Evolutionary conservation across 1,140 invertebrate genomes (phyloP).

Genomic region (Drosophila navojoa): DNA sequence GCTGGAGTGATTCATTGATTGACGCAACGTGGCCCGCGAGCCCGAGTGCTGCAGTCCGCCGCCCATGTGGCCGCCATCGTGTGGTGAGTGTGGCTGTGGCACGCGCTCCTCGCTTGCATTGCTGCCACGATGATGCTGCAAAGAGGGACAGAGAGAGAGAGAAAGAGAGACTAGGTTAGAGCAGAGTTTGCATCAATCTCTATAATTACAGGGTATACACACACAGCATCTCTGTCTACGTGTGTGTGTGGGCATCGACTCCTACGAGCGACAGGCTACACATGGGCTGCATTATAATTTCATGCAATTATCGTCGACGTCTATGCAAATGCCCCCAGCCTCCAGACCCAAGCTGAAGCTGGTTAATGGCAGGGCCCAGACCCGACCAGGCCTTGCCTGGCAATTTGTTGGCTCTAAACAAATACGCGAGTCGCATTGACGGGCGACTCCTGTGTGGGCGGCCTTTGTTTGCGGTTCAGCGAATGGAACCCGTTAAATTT

Average conservation of each 20-base stretch:
- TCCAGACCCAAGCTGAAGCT: slow-evolving; percentile 6
- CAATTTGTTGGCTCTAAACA: slow-evolving; percentile 59
- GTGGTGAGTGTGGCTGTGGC: slow-evolving; percentile 77
- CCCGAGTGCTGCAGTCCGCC: slow-evolving; percentile 71
- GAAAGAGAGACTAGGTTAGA: neutral
- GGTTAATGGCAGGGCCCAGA: slow-evolving; percentile 32
- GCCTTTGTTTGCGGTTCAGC: slow-evolving; percentile 30
- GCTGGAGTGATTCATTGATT: slow-evolving; percentile 80
- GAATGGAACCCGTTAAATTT: slow-evolving; percentile 45
- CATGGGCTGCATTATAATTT: slow-evolving; percentile 77
- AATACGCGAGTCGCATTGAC: slow-evolving; percentile 39
- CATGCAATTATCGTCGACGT: slow-evolving; percentile 75
- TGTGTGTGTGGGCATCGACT: neutral
- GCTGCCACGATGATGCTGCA: slow-evolving; percentile 74
- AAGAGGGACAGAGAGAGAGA: neutral
- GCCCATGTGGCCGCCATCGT: slow-evolving; percentile 55
- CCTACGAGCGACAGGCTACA: slow-evolving; percentile 51
- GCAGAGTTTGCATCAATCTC: slow-evolving; percentile 11
- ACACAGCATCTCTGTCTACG: neutral
- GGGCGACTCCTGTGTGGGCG: slow-evolving; percentile 40
- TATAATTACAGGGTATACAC: slow-evolving; percentile 13
- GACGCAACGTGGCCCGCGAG: slow-evolving; percentile 73
- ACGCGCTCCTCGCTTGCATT: slow-evolving; percentile 80
- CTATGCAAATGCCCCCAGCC: slow-evolving; percentile 55
- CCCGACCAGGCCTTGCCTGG: neutral